Conservation (phyloP, 2,113 vertebrate genomes). For the Hymenochirus boettgeri region DNA sequence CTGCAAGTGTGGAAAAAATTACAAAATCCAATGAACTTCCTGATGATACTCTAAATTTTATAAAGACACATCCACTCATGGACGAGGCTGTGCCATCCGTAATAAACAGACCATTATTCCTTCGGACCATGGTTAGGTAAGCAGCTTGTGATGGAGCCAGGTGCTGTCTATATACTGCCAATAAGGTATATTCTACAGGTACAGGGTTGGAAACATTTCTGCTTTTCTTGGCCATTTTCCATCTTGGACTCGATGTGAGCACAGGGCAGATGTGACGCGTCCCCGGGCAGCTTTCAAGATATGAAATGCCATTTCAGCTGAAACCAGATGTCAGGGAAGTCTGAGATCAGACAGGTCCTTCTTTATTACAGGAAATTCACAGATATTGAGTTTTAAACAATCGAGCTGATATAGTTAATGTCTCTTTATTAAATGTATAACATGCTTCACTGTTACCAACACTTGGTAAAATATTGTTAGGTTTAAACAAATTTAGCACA, state of each 20-base stretch:
- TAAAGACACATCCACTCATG: conserved; percentile 97
- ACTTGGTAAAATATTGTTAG: too few relatives aligned
- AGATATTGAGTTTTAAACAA: too few relatives aligned
- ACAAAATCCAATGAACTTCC: conserved; percentile 92
- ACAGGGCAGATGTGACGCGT: conserved; percentile 41
- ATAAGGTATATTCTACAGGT: conserved; percentile 19
- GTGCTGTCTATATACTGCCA: not conserved
- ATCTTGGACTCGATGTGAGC: conserved; percentile 39
- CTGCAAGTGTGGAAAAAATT: conserved; percentile 78
- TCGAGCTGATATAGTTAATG: too few relatives aligned
- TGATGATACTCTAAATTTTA: conserved; percentile 95
- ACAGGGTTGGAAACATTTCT: conserved; percentile 42
- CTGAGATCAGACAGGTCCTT: not conserved
- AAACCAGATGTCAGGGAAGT: conserved; percentile 43
- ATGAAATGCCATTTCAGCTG: conserved; percentile 29
- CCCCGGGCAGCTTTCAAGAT: conserved; percentile 40
- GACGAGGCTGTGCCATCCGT: conserved; percentile 93
- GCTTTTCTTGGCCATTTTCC: conserved; percentile 44
- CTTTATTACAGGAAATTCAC: conserved; percentile 15
- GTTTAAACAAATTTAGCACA: too few relatives aligned
- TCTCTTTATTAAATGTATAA: too few relatives aligned
- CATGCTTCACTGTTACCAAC: too few relatives aligned
- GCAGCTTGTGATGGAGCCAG: conserved; percentile 40
- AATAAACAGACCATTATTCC: conserved; percentile 90
- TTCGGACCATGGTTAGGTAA: conserved; percentile 97